Evolutionary conservation across 2,888 invertebrate genomes (phyloP).

Genomic region (Prenolepis imparis): DNA sequence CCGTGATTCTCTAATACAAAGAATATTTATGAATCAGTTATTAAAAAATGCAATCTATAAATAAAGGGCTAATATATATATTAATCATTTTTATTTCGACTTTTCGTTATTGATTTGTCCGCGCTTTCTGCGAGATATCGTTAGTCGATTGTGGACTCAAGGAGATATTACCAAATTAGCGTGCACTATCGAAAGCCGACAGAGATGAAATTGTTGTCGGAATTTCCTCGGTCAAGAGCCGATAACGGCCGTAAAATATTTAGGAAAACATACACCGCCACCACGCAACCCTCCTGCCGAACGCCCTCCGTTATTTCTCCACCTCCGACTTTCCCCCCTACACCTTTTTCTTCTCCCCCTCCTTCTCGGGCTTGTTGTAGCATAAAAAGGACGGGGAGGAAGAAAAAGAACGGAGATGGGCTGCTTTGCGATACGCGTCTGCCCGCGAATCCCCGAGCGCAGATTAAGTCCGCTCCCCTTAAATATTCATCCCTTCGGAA

Average conservation of each 20-base stretch:
- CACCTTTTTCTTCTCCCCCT: constrained; percentile 53
- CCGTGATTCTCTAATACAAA: not conserved
- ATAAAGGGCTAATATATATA: not conserved
- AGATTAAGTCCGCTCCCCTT: constrained; percentile 88
- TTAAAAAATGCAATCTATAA: not conserved
- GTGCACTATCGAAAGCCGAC: constrained; percentile 62
- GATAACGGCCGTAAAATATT: constrained; percentile 80
- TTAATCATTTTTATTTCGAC: constrained; percentile 1
- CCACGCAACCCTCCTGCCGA: constrained; percentile 64
- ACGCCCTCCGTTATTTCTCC: constrained; percentile 82
- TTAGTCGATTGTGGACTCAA: constrained; percentile 36
- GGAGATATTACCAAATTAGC: constrained; percentile 51
- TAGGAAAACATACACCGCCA: constrained; percentile 73
- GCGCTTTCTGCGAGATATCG: constrained; percentile 35
- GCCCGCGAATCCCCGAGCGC: constrained; percentile 87
- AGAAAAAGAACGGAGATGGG: constrained; percentile 69
- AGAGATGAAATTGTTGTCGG: constrained; percentile 70
- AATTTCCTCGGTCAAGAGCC: constrained; percentile 76
- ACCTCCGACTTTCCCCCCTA: constrained; percentile 60
- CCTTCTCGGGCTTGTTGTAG: constrained; percentile 48
- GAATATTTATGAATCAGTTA: not conserved
- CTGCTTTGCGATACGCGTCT: constrained; percentile 81
- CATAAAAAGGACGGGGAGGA: constrained; percentile 53
- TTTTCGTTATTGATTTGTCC: constrained; percentile 26
- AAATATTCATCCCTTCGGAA: constrained; percentile 88